Evolutionary conservation across 35 echinoderm and acorn worm species (phyloP).

Genomic region (Stichopus chloronotus): DNA sequence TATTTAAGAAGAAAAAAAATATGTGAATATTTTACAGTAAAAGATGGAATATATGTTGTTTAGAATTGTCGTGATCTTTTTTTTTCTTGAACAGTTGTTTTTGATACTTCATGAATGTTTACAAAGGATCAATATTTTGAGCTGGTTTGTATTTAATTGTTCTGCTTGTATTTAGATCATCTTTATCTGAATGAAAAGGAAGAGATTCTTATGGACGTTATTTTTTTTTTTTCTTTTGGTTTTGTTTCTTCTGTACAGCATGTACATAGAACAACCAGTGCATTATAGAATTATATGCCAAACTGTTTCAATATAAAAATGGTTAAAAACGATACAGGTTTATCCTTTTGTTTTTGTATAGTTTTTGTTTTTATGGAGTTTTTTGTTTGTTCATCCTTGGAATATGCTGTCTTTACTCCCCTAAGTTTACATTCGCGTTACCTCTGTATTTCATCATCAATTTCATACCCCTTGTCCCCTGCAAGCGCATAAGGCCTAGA

Average conservation of each 20-base stretch:
- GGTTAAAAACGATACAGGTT: conserved; percentile 6
- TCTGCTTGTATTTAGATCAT: conserved; percentile 53
- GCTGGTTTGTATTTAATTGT: conserved; percentile 62
- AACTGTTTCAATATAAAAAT: conserved; percentile 61
- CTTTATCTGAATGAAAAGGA: conserved; percentile 7
- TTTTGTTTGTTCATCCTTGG: background rate
- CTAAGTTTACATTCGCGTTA: too few relatives aligned
- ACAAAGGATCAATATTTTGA: conserved; percentile 53
- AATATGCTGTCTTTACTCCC: background rate
- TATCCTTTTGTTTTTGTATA: background rate
- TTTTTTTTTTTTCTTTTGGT: conserved; percentile 38
- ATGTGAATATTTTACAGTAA: conserved; percentile 51
- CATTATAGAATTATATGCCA: conserved; percentile 67
- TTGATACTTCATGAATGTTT: conserved; percentile 42
- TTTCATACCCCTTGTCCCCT: too few relatives aligned
- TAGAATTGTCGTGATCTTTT: background rate
- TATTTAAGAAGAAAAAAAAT: background rate
- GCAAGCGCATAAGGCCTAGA: too few relatives aligned
- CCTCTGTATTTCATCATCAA: too few relatives aligned
- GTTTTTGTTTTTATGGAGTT: background rate
- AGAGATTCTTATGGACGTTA: conserved; percentile 22
- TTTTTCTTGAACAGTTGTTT: background rate
- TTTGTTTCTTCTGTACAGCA: conserved; percentile 40
- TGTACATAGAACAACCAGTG: conserved; percentile 63
- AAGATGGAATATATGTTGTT: conserved; percentile 23